Evolutionary conservation across 2,113 vertebrate genomes (phyloP).

Genomic region (Oryzias curvinotus): DNA sequence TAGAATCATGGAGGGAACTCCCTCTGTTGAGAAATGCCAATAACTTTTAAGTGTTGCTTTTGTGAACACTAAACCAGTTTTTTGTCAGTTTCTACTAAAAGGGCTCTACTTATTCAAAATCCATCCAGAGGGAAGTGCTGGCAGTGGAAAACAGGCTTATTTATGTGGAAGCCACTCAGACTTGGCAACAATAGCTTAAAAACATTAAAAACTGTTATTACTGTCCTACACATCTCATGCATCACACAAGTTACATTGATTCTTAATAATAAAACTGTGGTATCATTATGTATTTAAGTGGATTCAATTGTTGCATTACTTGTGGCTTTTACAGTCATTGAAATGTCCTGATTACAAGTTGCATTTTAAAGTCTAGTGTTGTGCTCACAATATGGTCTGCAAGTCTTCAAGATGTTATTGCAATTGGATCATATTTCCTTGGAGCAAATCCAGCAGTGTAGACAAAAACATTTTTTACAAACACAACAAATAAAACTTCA

Average conservation of each 20-base stretch:
- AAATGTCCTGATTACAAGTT: constrained; percentile 36
- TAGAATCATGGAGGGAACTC: too few species aligned
- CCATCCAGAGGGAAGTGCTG: neutral
- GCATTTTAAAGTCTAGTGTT: constrained; percentile 46
- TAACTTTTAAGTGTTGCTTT: neutral
- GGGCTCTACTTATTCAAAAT: neutral
- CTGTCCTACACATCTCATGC: neutral
- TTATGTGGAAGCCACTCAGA: neutral
- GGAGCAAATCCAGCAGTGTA: neutral
- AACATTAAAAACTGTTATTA: neutral
- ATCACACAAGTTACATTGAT: neutral
- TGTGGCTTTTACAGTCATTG: constrained; percentile 14
- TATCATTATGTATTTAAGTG: constrained; percentile 11
- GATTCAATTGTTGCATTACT: neutral
- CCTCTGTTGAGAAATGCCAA: too few species aligned
- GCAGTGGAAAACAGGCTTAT: neutral
- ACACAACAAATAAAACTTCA: neutral
- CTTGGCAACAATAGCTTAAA: neutral
- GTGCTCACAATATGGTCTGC: constrained; percentile 26
- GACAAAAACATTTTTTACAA: neutral
- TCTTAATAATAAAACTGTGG: constrained; percentile 15
- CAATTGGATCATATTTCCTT: constrained; percentile 37
- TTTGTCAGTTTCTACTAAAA: neutral
- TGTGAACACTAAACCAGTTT: neutral
- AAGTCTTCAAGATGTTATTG: constrained; percentile 27